Evolutionary conservation across 2,113 vertebrate species (phyloP), one percentile per base, ranked within the genome.

Genomic region (Rissa tridactyla): DNA sequence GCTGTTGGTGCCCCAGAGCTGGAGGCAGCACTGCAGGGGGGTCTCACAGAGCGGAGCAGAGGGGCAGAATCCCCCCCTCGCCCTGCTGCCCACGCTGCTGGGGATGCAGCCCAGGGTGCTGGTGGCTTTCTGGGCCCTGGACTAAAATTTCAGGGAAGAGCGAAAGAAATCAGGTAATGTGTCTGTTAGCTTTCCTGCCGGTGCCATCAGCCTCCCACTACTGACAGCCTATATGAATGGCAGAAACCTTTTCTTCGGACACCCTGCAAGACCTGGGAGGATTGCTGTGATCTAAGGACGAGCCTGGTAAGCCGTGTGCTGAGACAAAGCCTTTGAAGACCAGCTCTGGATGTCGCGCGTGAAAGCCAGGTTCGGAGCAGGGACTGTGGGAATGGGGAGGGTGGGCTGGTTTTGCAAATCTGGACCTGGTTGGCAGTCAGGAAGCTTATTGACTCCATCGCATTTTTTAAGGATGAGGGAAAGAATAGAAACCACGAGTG

Each of bases 381-480:
- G 47, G 61, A 8, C 44, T 23, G 11, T 30, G 91, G 1, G 4
- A 47, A 27, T 25, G 78, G 49, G 75, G 68, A 55, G 54, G 71
- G 29, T 90, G 10, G 3, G 40, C 27, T 70, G 71, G 5, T 10
- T 87, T 23, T 68, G 55, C 68, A 38, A 4, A 8, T 38, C 84
- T 75, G 84, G 91, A 25, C 47, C 54, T 54, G n/a, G 14, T 9
- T 49, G 38, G 38, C 13, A 15, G 40, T 68, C 79, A 91, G 52
- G 70, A 68, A 82, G 13, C 66, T 62, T 5, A 2, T 44, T 73
- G 90, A 73, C 84, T 84, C 75, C 17, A 30, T 90, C 34, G 22
- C 96, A 94, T 96, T 88, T 89, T 97, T 98, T 42, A 66, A 90
- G 84, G 60, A 62, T 94, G 95, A 97, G 79, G 72, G 70, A 95